These are phyloP conservation scores for Drosophila chauvacae DNA, from an alignment of 1,140 invertebrate species.

Conservation along the genomic window DNA sequence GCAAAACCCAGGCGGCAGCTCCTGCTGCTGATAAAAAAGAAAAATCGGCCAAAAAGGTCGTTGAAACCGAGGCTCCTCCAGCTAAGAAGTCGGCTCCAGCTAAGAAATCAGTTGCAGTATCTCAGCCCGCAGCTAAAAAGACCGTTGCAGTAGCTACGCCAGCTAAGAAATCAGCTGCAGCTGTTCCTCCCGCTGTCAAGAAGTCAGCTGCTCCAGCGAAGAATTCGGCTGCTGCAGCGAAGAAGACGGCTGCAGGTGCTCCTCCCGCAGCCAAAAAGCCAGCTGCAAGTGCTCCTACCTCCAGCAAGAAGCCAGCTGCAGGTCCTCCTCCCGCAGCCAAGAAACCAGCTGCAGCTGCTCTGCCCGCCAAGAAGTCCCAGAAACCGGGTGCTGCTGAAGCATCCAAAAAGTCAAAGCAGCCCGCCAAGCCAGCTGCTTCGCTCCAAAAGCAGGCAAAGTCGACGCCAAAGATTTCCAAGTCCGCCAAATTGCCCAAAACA, in stretches of 20 bases:
- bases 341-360: constrained; percentile 2
- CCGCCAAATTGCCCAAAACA: constrained; percentile 26
- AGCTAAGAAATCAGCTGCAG: constrained; percentile 11
- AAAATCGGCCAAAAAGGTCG: constrained; percentile 2
- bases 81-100: not conserved
- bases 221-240: not conserved
- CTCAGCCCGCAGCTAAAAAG: not conserved
- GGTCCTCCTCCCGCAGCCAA: not conserved
- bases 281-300: not conserved
- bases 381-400: not conserved
- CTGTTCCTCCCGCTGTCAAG: not conserved
- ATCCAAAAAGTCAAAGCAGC: constrained; percentile 3
- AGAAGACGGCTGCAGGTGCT: not conserved
- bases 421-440: constrained; percentile 6
- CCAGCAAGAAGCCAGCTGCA: not conserved
- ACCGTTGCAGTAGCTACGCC: not conserved
- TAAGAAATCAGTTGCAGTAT: constrained; percentile 2
- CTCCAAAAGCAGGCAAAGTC: constrained; percentile 34
- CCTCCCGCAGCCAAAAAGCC: not conserved
- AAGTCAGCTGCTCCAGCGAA: constrained; percentile 3
- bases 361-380: constrained; percentile 13
- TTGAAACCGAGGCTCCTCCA: constrained; percentile 2
- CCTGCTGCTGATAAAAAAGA: constrained; percentile 5
- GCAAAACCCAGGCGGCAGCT: constrained; percentile 5
- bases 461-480: constrained; percentile 23